Evolutionary conservation across 2,113 vertebrate species (phyloP), one percentile per base, ranked within the genome.

Genomic region (Ranitomeya imitator): DNA sequence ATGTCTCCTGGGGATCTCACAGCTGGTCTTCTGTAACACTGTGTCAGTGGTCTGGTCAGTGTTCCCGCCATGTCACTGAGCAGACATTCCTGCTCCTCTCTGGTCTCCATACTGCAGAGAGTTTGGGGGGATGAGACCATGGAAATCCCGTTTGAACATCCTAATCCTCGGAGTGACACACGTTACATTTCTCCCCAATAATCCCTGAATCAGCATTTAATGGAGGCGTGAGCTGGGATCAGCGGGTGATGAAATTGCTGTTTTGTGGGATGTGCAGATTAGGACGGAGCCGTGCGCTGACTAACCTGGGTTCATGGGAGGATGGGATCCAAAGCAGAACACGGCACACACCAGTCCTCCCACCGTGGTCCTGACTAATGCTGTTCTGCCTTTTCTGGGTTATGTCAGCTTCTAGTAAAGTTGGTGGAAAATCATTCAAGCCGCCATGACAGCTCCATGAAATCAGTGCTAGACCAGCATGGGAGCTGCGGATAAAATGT

Each of bases 201-300:
- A 73, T 73, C 69, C 69, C 26, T 73, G 69, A 73, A 73, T 73
- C 69, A 73, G 69, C 69, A 73, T 31, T 31, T 73, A 73, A 37
- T 73, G 69, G 69, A 73, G 69, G 69, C 69, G 26, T 13, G 23
- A 16, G 69, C 23, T 23, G 13, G 69, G 69, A 73, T 73, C 69
- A 73, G 69, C 69, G 26, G 69, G 69, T 16, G 69, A 73, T 31
- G 69, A 73, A 73, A 73, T 73, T 67, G 65, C 65, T 67, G 65
- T 11, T 31, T 73, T 37, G 69, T 37, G 37, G 26, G 26, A 73
- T 73, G 69, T 73, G 12, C 14, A 73, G 31, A 73, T 73, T 73
- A 73, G 16, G 69, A 73, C 14, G 69, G 67, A 26, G 67, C 23
- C 23, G n/a, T 12, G 8, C 31, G 23, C 67, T 26, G 67, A 71